These are phyloP conservation scores for Coenonympha glycerion DNA, from an alignment of 2,888 invertebrate species.

Conservation along the genomic window DNA sequence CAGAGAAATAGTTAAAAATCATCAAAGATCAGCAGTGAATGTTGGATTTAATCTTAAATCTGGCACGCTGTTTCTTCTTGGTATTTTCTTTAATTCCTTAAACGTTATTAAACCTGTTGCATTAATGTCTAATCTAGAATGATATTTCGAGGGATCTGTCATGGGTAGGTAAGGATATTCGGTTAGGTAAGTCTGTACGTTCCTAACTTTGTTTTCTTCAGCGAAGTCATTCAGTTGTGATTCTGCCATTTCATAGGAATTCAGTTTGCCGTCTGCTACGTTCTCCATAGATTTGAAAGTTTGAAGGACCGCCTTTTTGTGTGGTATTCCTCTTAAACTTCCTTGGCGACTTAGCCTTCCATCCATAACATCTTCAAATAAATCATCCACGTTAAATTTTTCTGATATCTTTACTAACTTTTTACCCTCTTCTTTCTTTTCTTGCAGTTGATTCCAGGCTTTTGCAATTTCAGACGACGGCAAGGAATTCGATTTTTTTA, in stretches of 20 bases:
- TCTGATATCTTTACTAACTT: constrained; percentile 69
- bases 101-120: constrained; percentile 67
- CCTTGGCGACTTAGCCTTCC: constrained; percentile 66
- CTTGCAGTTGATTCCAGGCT: constrained; percentile 56
- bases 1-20: not conserved
- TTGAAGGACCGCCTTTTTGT: constrained; percentile 72
- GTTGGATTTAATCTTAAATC: constrained; percentile 60
- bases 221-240: constrained; percentile 55
- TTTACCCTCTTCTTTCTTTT: constrained; percentile 37
- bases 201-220: constrained; percentile 49
- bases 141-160: constrained; percentile 67
- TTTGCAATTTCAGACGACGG: constrained; percentile 66
- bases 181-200: constrained; percentile 64
- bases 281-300: constrained; percentile 73
- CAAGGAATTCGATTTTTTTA: constrained; percentile 61
- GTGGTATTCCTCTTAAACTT: constrained; percentile 71
- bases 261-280: constrained; percentile 49
- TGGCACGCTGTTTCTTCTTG: constrained; percentile 67
- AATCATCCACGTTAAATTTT: constrained; percentile 70
- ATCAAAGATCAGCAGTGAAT: constrained; percentile 53
- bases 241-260: constrained; percentile 59
- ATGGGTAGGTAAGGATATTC: constrained; percentile 72
- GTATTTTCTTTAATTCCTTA: constrained; percentile 55
- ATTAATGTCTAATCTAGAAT: constrained; percentile 61
- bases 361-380: constrained; percentile 68